Conservation (phyloP, 1,140 invertebrate genomes). For the Helicoverpa zea region DNA sequence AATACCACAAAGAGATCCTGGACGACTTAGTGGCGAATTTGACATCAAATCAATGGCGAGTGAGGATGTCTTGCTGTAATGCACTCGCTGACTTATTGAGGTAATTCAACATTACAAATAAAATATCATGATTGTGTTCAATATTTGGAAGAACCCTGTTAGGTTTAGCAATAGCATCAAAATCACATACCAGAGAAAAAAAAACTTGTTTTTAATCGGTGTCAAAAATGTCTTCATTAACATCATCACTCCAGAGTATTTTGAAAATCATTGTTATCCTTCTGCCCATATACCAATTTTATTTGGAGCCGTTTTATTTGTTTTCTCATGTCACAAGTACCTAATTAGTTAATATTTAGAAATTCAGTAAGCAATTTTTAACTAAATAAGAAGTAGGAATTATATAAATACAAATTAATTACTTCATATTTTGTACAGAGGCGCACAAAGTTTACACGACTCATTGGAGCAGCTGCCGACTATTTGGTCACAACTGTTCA, state of each 20-base stretch:
- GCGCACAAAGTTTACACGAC: constrained; percentile 75
- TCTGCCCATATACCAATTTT: background rate
- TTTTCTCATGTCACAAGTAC: no score
- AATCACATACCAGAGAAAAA: no score
- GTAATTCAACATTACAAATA: constrained; percentile 56
- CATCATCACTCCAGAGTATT: no score
- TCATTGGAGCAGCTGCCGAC: constrained; percentile 88
- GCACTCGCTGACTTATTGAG: constrained; percentile 94
- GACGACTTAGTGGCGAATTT: constrained; percentile 93
- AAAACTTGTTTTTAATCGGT: no score
- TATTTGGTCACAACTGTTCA: constrained; percentile 94
- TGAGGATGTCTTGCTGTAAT: constrained; percentile 96
- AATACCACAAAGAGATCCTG: constrained; percentile 95
- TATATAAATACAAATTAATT: background rate
- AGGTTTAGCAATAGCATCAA: no score
- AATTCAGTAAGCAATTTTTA: background rate
- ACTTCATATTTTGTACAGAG: constrained; percentile 59
- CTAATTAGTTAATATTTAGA: no score
- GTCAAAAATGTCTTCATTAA: no score
- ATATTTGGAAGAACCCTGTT: no score
- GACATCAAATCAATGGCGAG: constrained; percentile 94
- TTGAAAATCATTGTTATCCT: background rate
- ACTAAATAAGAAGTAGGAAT: background rate
- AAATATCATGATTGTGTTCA: no score
- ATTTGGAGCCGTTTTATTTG: no score